Conservation (phyloP, 2,797 vertebrate genomes). For the Pseudochirops corinnae region DNA sequence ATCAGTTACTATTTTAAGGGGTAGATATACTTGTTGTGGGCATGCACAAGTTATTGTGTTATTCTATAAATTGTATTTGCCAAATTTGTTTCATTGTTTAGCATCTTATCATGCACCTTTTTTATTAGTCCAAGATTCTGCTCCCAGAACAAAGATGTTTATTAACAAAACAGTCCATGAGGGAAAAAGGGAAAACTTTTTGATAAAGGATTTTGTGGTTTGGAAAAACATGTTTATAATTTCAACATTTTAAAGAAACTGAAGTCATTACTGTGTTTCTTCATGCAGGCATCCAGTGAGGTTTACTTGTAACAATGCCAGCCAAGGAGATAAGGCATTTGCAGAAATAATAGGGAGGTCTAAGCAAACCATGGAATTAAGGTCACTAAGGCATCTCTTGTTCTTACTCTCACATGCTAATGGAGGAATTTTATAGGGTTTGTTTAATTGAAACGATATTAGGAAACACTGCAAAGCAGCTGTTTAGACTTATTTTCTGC, state of each 20-base stretch:
- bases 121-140: slow-evolving; percentile 48
- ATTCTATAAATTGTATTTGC: neutral
- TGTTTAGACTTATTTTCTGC: slow-evolving; percentile 73
- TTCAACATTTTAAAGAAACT: slow-evolving; percentile 61
- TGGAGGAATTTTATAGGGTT: slow-evolving; percentile 50
- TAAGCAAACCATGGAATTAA: slow-evolving; percentile 29
- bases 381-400: slow-evolving; percentile 21
- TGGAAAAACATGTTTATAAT: slow-evolving; percentile 52
- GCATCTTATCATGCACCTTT: slow-evolving; percentile 44
- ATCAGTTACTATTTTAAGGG: neutral
- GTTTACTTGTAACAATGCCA: slow-evolving; percentile 42
- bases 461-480: slow-evolving; percentile 53
- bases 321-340: slow-evolving; percentile 36
- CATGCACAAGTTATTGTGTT: neutral
- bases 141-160: slow-evolving; percentile 44
- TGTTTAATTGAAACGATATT: slow-evolving; percentile 67
- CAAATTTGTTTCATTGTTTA: slow-evolving; percentile 52
- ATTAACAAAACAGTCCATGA: neutral
- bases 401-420: slow-evolving; percentile 65
- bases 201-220: slow-evolving; percentile 52
- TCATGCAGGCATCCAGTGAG: neutral
- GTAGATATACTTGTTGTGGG: neutral
- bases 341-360: slow-evolving; percentile 62
- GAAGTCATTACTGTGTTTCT: slow-evolving; percentile 36
- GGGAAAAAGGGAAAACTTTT: slow-evolving; percentile 46